Percentiles rank a stretch among this genome's conserved stretches.
phyloP scores from a whole-genome alignment of 2,113 vertebrate species.

The Phaethornis superciliosus region DNA sequence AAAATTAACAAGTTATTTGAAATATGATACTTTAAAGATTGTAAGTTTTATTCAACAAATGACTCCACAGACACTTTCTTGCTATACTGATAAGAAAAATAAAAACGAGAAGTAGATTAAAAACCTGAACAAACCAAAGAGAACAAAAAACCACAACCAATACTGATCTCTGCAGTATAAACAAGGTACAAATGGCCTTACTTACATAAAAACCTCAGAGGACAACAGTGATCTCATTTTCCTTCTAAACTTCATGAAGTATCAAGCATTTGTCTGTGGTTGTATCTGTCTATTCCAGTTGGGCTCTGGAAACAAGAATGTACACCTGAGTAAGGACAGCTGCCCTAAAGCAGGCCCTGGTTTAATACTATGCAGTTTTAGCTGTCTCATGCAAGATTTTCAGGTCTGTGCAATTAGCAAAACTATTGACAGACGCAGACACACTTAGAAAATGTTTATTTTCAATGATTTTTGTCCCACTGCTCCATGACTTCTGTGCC shows the following conservation, averaged over 20 bases:
- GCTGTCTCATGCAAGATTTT: neutral
- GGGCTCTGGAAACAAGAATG: neutral
- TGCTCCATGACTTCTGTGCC: neutral
- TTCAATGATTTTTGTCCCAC: neutral
- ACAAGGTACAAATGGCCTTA: neutral
- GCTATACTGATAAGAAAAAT: neutral
- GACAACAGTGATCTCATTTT: neutral
- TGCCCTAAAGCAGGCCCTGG: neutral
- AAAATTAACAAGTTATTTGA: neutral
- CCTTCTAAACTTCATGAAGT: neutral
- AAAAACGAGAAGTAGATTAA: rapidly evolving
- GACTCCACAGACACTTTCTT: neutral
- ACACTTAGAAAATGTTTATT: neutral
- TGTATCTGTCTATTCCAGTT: neutral
- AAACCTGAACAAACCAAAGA: neutral
- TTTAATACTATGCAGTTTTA: neutral
- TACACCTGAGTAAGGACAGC: neutral
- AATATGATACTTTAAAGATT: neutral
- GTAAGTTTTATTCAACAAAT: neutral
- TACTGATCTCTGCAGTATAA: neutral
- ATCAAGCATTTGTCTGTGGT: neutral
- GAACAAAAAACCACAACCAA: neutral
- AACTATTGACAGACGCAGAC: neutral
- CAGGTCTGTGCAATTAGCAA: neutral
- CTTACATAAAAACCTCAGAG: neutral